phyloP scores from a whole-genome alignment of 2,888 invertebrate species.

The Ptilodon capucinus region DNA sequence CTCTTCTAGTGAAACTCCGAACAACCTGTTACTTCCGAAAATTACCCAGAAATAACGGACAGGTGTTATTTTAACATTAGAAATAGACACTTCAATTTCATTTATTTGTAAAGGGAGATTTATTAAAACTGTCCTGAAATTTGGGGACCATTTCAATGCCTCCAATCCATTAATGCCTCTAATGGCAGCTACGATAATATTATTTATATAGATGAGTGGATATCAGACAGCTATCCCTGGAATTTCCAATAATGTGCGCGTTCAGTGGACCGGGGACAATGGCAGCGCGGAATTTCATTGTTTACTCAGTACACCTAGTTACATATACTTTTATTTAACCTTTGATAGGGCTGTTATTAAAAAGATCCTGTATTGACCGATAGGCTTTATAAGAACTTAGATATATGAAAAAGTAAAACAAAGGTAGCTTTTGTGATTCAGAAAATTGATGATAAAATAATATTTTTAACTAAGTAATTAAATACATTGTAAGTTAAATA shows the following conservation, averaged over 20 bases:
- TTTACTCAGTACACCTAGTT: conserved; percentile 7
- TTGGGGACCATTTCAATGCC: background rate
- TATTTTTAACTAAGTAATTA: too few species aligned
- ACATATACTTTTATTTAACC: conserved; percentile 11
- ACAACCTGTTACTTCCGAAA: too few species aligned
- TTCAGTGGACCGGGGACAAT: conserved; percentile 6
- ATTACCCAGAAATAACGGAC: too few species aligned
- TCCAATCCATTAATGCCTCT: background rate
- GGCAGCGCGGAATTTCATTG: conserved; percentile 19
- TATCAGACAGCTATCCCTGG: conserved; percentile 8
- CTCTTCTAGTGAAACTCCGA: too few species aligned
- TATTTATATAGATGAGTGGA: background rate
- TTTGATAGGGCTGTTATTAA: conserved; percentile 10
- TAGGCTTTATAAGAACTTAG: background rate
- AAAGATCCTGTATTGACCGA: conserved; percentile 14
- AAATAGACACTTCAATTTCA: too few species aligned
- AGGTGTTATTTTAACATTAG: too few species aligned
- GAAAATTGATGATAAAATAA: too few species aligned
- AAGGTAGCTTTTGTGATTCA: too few species aligned
- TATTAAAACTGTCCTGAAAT: too few species aligned
- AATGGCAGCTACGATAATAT: background rate
- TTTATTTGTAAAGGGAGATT: too few species aligned
- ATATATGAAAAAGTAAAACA: too few species aligned
- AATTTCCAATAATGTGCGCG: conserved; percentile 30
- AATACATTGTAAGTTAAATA: too few species aligned